Base-by-base conservation (phyloP, 2,888 invertebrate species). In the Spatulosminthurus flaviceps region DNA sequence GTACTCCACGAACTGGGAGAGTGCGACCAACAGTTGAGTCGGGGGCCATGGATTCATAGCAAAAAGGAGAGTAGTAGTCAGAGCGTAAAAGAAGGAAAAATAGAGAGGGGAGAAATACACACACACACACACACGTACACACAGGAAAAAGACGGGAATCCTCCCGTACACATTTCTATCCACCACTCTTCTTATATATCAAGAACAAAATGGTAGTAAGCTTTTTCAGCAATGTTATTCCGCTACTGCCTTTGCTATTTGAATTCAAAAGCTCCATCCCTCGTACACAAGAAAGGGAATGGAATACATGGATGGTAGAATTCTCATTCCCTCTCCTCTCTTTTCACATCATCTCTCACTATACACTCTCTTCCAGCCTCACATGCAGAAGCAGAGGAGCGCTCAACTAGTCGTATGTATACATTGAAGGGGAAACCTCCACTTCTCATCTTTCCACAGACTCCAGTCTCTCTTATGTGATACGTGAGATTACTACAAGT, bases 301-400 rank as follows among this genome's bases (percentile, higher is more conserved):
- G 51, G 16, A 51, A 51, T 51, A n/a, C 51, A 51, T 51, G 51
- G 51, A 11, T 51, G 51, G 51, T 51, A 51, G 51, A 51, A 51
- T 51, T 51, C 64, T 22, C 34, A n/a, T 69, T 69, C 34, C 69
- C 34, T 21, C 19, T 34, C 34, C 29, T 69, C 69, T 69, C 34
- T 29, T 26, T 34, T 34, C 69, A 69, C 22, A 21, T 34, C 70
- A 41, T 26, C 67, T 67, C 29, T 67, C 67, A 28, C 67, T 13
- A n/a, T n/a, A n/a, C n/a, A n/a, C 28, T 67, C 19, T 16, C 64
- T 64, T 16, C 13, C 60, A 60, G 4, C 7, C 60, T 1, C n/a
- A 64, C 22, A 64, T n/a, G n/a, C n/a, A n/a, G 4, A 51, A 67
- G 4, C 11, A 51, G 72, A 72, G 19, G 22, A 26, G 51, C n/a